Evolutionary conservation across 2,888 invertebrate genomes (phyloP), one percentile per base, ranked within the genome.

Genomic region (Chrysolina haemoptera): DNA sequence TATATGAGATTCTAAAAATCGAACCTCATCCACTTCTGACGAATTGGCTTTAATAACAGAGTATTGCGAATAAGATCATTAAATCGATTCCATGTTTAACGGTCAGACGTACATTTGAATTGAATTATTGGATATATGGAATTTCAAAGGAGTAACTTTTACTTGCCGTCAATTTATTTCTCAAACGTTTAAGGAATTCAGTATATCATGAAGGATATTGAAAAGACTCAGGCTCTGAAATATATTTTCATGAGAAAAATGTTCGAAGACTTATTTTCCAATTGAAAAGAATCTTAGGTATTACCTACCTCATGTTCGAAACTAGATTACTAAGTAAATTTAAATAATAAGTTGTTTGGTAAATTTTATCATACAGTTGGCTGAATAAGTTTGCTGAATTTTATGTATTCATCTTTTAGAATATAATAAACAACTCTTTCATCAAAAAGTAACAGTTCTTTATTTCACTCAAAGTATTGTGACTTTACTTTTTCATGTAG

Each of bases 1-100:
- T 66, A 69, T 69, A 75, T 62, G 53, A 66, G 71, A 75, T 46
- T 71, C 50, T 20, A n/a, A 66, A 71, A 75, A 69, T 71, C 67
- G 35, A 71, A 71, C 71, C 62, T 22, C 27, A 68, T 74, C 46
- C 63, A 72, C 53, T 72, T 68, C 53, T 67, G 14, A 22, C 35
- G 48, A 62, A 59, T 59, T 59, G 66, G 50, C 40, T 27, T 41
- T 67, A 43, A 62, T 62, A 18, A 71, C 62, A 71, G 41, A 50
- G 48, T 50, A 16, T 16, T 35, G 9, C 20, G 20, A 12, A 12
- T 1, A 11, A 12, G 20, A 22, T 53, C 53, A 22, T 22, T 53
- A 53, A 18, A 20, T 53, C 0, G 20, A 53, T 20, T 53, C 20
- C 53, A 20, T 53, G 1, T 53, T 5, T 5, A 22, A 53, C 10